phyloP scores from a whole-genome alignment of 1,140 invertebrate species.

The Sycophila sp. region DNA sequence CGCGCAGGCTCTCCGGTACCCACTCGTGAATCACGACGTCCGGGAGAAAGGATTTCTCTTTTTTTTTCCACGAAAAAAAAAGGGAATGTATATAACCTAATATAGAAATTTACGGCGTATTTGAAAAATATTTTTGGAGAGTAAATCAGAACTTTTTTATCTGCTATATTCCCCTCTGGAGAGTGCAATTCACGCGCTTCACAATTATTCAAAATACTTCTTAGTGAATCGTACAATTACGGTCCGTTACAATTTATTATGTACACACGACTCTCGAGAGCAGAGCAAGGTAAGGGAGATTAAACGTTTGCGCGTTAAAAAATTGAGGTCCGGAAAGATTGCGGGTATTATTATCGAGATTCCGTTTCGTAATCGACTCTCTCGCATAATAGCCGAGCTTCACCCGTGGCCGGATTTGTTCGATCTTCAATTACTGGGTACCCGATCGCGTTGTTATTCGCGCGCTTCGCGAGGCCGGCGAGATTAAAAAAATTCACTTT shows the following conservation, averaged over 20 bases:
- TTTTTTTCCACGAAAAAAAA: slow-evolving; percentile 28
- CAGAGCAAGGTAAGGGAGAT: too few species aligned
- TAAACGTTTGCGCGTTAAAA: not conserved
- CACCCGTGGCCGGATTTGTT: not conserved
- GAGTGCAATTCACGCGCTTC: too few species aligned
- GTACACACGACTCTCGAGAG: too few species aligned
- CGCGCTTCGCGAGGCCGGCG: not conserved
- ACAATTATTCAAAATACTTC: too few species aligned
- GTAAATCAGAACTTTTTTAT: too few species aligned
- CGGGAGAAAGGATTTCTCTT: slow-evolving; percentile 19
- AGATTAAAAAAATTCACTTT: not conserved
- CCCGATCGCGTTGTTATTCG: not conserved
- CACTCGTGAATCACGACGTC: slow-evolving; percentile 11
- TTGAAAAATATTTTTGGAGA: not conserved
- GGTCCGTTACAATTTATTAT: not conserved
- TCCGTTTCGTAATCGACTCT: not conserved
- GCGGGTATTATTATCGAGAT: not conserved
- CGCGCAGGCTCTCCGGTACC: slow-evolving; percentile 1
- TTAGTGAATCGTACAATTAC: too few species aligned
- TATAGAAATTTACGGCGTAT: slow-evolving; percentile 5
- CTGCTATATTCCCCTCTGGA: too few species aligned
- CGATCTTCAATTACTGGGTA: not conserved
- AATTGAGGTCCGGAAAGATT: not conserved
- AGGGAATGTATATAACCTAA: too few species aligned
- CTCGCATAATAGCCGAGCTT: not conserved